Conservation (phyloP, 2,888 invertebrate genomes). For the Itoplectis maculator region DNA sequence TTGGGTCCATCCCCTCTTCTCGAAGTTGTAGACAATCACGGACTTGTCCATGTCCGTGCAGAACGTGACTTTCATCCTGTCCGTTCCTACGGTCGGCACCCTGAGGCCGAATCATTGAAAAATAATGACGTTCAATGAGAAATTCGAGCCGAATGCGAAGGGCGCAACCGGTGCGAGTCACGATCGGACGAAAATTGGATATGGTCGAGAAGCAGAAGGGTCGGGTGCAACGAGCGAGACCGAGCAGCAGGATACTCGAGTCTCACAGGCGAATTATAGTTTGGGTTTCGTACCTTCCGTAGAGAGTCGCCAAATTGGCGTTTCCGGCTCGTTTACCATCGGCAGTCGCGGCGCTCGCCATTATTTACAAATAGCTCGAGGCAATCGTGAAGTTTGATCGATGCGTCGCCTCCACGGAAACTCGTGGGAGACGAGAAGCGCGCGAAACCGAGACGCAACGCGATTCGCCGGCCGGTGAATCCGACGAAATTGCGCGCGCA, state of each 20-base stretch:
- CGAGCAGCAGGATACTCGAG: too few relatives aligned
- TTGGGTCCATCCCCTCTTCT: constrained; percentile 95
- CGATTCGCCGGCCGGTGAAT: constrained; percentile 11
- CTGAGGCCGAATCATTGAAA: constrained; percentile 63
- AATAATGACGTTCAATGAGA: constrained; percentile 2
- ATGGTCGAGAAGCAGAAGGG: not conserved
- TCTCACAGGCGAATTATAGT: too few relatives aligned
- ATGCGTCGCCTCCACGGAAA: constrained; percentile 68
- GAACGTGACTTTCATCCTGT: constrained; percentile 87
- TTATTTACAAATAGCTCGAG: constrained; percentile 70
- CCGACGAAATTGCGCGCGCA: too few relatives aligned
- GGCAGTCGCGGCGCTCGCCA: constrained; percentile 73
- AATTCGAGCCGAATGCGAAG: not conserved
- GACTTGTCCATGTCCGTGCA: constrained; percentile 97
- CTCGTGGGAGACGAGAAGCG: constrained; percentile 28
- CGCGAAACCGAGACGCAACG: not conserved
- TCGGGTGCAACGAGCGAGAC: not conserved
- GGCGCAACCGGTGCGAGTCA: too few relatives aligned
- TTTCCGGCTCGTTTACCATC: constrained; percentile 77
- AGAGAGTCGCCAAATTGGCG: constrained; percentile 74
- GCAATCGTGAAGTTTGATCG: constrained; percentile 72
- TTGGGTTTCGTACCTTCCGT: constrained; percentile 76
- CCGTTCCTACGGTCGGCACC: constrained; percentile 78
- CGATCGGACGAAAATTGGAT: not conserved
- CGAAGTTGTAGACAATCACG: constrained; percentile 95